Base-by-base conservation (phyloP, 2,797 vertebrate genomes). In the Tinamus major region DNA sequence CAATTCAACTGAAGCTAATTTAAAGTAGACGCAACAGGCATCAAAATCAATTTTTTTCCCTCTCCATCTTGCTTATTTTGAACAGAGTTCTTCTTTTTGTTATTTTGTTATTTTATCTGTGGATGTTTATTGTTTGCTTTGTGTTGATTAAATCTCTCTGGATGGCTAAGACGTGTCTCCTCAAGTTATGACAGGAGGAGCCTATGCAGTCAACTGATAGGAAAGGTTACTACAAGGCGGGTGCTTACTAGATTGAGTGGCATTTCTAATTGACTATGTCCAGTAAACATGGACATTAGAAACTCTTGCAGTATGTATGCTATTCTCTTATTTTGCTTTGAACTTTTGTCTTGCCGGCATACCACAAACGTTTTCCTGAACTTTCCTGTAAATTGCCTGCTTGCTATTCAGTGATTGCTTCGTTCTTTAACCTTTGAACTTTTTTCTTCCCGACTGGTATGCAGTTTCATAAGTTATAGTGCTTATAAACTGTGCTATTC, bases 1-100 rank as follows among this genome's bases (percentile, higher is more conserved):
- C 74, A 95, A 92, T 84, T 95, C 71, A 93, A 71, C 51, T 78
- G 79, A 90, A 89, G 93, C 85, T 87, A 92, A 95, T 96, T 91
- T 93, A 84, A 92, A 95, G 55, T 79, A 91, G 87, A 91, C 41
- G 87, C 91, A 93, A 74, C 9, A 75, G 74, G 64, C 61, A 81
- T 94, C 88, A 90, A 95, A 94, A 94, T 82, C 29, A 87, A 81
- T 37, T 85, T 70, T 70, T 77, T 89, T 68, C 74, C 42, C 17
- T 44, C 42, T 44, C 17, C 87, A 39, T 71, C 65, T 96, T 64
- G 44, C 33, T 29, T 80, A 48, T 44, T 87, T 87, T 77, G 51
- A 87, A 78, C 33, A n/a, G 85, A 88, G 86, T 74, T 94, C 81
- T 87, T 79, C 76, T 6, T 85, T 85, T 93, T 6, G 80, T 87